phyloP scores from a whole-genome alignment of 1,140 invertebrate genomes.

The Panulirus ornatus region DNA sequence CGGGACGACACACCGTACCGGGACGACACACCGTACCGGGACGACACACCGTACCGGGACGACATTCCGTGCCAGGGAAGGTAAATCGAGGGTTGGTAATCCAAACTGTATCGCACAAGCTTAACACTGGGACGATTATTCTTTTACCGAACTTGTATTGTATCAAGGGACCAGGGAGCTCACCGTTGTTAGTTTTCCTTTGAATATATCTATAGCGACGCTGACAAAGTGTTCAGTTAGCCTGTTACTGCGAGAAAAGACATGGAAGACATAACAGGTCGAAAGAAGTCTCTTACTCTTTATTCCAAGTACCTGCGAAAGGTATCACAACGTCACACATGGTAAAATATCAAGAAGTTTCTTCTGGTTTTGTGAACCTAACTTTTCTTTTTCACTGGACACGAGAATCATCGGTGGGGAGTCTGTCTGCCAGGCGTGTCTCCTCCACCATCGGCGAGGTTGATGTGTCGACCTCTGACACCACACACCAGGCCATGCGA shows the following conservation, averaged over 20 bases:
- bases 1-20: not conserved
- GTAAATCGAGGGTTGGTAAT: not conserved
- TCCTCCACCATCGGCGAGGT: not conserved
- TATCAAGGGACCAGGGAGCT: not conserved
- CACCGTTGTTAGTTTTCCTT: not conserved
- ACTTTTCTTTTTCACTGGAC: not conserved
- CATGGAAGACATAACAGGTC: not conserved
- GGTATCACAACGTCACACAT: not conserved
- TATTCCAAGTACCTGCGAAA: constrained; percentile 1
- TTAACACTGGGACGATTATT: not conserved
- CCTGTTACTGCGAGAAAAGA: not conserved
- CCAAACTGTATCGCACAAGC: constrained; percentile 23
- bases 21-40: not conserved
- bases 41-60: not conserved
- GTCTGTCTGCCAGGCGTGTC: not conserved
- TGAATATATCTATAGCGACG: not conserved
- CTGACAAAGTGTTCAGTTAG: not conserved
- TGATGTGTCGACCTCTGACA: not conserved
- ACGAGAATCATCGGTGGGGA: not conserved
- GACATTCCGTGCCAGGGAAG: not conserved
- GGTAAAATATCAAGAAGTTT: not conserved
- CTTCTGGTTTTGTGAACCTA: not conserved
- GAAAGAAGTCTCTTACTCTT: not conserved
- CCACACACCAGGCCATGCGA: not conserved
- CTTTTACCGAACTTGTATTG: not conserved